Conservation (phyloP, 2,888 invertebrate species). For the Mamestra brassicae region DNA sequence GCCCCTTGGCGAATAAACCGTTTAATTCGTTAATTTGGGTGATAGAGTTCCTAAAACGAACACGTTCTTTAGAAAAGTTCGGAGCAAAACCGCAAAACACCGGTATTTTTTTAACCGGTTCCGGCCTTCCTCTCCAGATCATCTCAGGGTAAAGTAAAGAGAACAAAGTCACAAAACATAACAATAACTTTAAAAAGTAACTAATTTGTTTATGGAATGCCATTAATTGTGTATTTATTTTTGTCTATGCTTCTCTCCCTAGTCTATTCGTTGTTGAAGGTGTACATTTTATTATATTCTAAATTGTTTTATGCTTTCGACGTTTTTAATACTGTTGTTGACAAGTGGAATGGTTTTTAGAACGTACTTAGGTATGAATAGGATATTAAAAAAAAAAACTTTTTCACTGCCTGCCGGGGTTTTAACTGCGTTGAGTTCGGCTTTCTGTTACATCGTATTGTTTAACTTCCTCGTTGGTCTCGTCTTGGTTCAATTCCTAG, state of each 20-base stretch:
- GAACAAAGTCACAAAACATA: conserved; percentile 47
- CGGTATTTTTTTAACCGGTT: too few relatives aligned
- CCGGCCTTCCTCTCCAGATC: conserved; percentile 13
- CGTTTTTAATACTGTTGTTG: conserved; percentile 51
- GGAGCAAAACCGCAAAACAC: too few relatives aligned
- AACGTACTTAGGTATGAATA: conserved; percentile 27
- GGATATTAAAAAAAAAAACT: too few relatives aligned
- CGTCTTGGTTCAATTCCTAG: too few relatives aligned
- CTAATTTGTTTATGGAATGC: conserved; percentile 49
- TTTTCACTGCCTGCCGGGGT: too few relatives aligned
- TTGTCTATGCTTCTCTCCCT: conserved; percentile 59
- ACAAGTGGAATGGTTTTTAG: conserved; percentile 38
- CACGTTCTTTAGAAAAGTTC: too few relatives aligned
- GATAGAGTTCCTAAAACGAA: too few relatives aligned
- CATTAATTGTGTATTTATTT: conserved; percentile 62
- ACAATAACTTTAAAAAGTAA: conserved; percentile 22
- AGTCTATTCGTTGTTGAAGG: conserved; percentile 55
- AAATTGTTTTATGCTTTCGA: conserved; percentile 56
- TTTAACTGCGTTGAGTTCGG: too few relatives aligned
- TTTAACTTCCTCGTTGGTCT: too few relatives aligned
- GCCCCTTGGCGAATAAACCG: too few relatives aligned
- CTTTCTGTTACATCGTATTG: too few relatives aligned
- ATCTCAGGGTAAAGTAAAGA: conserved; percentile 31
- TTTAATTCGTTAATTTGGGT: too few relatives aligned
- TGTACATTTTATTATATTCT: conserved; percentile 67